These are phyloP conservation scores for Dallia pectoralis DNA, from an alignment of 2,797 vertebrate species.

Conservation along the genomic window DNA sequence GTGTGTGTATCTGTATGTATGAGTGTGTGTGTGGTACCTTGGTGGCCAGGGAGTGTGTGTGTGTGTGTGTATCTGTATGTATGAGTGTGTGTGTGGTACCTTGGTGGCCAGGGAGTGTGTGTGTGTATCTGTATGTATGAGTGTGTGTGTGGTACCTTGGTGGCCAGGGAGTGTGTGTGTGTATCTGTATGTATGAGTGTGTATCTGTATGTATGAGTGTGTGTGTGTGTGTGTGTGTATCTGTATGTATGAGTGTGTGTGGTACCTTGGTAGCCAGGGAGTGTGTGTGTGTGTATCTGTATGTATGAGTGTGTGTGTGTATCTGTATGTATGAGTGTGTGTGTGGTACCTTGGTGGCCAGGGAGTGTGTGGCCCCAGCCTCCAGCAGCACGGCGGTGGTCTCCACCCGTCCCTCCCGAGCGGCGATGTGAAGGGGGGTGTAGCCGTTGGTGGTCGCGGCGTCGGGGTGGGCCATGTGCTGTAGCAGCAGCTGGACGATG, in stretches of 20 bases:
- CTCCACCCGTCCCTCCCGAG: constrained; percentile 91
- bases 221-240: neutral
- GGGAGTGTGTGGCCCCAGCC: constrained; percentile 90
- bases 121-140: neutral
- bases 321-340: neutral
- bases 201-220: neutral
- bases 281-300: neutral
- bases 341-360: constrained; percentile 87
- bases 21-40: constrained; percentile 81
- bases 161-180: neutral
- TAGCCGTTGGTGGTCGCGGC: constrained; percentile 93
- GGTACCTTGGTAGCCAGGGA: no score
- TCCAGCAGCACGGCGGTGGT: constrained; percentile 90
- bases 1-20: no score
- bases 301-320: no score
- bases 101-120: no score
- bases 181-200: neutral
- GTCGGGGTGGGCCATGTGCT: constrained; percentile 95
- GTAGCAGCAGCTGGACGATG: constrained; percentile 91
- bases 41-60: constrained; percentile 87
- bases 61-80: no score
- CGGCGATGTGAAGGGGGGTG: constrained; percentile 93
- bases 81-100: no score
- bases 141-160: no score
- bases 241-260: neutral